Evolutionary conservation across 2,888 invertebrate genomes (phyloP).

Genomic region (Aleiodes leptofemur): DNA sequence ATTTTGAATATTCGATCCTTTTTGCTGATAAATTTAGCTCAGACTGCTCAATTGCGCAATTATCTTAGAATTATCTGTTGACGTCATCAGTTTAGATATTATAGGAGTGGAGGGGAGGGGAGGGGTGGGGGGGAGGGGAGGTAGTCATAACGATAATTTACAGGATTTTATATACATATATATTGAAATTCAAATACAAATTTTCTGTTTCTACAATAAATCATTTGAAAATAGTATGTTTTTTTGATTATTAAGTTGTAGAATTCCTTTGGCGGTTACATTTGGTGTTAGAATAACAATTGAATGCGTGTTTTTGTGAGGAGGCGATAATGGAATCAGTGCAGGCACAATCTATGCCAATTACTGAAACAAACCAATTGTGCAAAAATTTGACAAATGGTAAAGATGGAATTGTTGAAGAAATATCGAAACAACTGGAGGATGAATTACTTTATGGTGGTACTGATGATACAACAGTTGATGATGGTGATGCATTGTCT

Average conservation of each 20-base stretch:
- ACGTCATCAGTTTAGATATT: too few relatives aligned
- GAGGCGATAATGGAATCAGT: constrained; percentile 66
- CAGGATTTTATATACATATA: too few relatives aligned
- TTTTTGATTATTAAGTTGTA: constrained; percentile 5
- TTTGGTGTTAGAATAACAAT: constrained; percentile 19
- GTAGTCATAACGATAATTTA: too few relatives aligned
- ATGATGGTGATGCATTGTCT: constrained; percentile 64
- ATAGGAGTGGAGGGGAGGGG: too few relatives aligned
- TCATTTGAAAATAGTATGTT: background rate
- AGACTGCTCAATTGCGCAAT: too few relatives aligned
- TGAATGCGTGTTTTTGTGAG: constrained; percentile 11
- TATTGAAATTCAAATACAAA: too few relatives aligned
- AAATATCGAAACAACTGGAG: constrained; percentile 64
- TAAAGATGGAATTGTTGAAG: constrained; percentile 58
- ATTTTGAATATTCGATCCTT: too few relatives aligned
- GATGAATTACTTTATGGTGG: constrained; percentile 64
- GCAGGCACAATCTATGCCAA: constrained; percentile 61
- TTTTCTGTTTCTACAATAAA: background rate
- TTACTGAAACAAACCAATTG: constrained; percentile 60
- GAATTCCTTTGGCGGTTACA: constrained; percentile 8
- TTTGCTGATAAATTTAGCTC: too few relatives aligned
- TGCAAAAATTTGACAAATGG: constrained; percentile 56
- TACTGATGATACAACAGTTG: constrained; percentile 37
- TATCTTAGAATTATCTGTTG: too few relatives aligned
- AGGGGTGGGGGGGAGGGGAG: too few relatives aligned